Conservation (phyloP, 2,797 vertebrate species). For the Hydrolagus colliei region DNA sequence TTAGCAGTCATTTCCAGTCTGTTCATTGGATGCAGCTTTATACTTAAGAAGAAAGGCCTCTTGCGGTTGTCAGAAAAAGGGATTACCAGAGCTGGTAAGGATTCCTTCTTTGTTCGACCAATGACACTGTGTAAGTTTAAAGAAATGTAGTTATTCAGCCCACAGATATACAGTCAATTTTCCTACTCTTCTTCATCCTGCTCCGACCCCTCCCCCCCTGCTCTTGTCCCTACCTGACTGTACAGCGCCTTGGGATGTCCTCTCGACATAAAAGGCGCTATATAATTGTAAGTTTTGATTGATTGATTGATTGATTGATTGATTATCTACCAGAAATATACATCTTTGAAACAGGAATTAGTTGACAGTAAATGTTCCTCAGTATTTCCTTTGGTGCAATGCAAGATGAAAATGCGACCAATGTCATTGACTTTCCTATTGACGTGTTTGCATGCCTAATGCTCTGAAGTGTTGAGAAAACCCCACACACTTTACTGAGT, state of each 20-base stretch:
- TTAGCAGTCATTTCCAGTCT: conserved; percentile 57
- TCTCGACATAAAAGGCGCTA: too few relatives aligned
- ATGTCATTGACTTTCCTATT: not conserved
- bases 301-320: not conserved
- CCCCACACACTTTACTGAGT: not conserved
- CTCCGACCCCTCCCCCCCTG: too few relatives aligned
- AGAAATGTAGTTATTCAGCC: not conserved
- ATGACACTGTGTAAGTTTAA: not conserved
- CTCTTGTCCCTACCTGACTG: too few relatives aligned
- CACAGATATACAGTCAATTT: not conserved
- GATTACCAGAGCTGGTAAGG: conserved; percentile 58
- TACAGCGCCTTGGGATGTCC: too few relatives aligned
- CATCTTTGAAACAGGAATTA: too few relatives aligned
- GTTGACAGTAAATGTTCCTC: not conserved
- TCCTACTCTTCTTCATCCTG: not conserved
- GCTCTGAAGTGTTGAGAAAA: not conserved
- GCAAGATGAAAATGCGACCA: not conserved
- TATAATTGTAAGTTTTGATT: too few relatives aligned
- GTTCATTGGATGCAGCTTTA: conserved; percentile 67
- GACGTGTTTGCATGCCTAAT: not conserved
- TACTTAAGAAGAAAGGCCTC: conserved; percentile 70
- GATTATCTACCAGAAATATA: not conserved
- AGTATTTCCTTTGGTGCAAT: too few relatives aligned
- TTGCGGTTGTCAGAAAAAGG: conserved; percentile 57
- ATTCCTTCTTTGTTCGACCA: not conserved